phyloP scores from a whole-genome alignment of 2,797 vertebrate genomes.

The Micropoecilia bifurca region DNA sequence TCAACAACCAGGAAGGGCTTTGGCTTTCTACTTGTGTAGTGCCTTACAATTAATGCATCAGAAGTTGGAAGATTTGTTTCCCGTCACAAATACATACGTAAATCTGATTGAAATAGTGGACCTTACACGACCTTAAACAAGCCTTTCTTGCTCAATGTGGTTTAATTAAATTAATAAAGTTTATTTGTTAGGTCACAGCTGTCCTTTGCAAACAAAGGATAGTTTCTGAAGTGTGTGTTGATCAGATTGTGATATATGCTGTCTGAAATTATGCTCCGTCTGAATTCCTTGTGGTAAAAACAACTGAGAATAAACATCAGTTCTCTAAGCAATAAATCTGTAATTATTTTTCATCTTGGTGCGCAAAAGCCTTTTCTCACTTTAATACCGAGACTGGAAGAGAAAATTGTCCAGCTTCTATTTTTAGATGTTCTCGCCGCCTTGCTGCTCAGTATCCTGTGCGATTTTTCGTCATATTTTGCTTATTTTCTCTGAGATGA shows the following conservation, averaged over 20 bases:
- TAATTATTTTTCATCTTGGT: conserved; percentile 11
- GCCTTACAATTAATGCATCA: not conserved
- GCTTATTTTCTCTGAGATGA: not conserved
- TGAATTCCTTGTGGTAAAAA: not conserved
- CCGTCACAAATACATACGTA: not conserved
- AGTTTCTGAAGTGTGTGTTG: not conserved
- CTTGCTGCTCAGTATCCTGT: conserved; percentile 13
- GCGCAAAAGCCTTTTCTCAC: conserved; percentile 19
- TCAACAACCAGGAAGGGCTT: not conserved
- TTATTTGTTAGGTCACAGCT: not conserved
- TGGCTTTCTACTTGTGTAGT: too few relatives aligned
- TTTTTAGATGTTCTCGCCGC: conserved; percentile 11
- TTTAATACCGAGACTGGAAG: not conserved
- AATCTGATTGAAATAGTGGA: not conserved
- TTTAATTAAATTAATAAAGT: not conserved
- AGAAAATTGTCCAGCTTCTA: not conserved
- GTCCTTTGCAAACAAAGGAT: not conserved
- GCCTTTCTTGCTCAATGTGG: not conserved
- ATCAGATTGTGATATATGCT: conserved; percentile 7
- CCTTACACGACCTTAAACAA: not conserved
- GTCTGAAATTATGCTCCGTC: conserved; percentile 18
- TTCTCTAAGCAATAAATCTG: conserved; percentile 21
- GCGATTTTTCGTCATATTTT: not conserved
- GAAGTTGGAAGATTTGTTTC: not conserved
- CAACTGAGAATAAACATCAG: conserved; percentile 15